Evolutionary conservation across 2,888 invertebrate species (phyloP).

Genomic region (Cephalotes varians): DNA sequence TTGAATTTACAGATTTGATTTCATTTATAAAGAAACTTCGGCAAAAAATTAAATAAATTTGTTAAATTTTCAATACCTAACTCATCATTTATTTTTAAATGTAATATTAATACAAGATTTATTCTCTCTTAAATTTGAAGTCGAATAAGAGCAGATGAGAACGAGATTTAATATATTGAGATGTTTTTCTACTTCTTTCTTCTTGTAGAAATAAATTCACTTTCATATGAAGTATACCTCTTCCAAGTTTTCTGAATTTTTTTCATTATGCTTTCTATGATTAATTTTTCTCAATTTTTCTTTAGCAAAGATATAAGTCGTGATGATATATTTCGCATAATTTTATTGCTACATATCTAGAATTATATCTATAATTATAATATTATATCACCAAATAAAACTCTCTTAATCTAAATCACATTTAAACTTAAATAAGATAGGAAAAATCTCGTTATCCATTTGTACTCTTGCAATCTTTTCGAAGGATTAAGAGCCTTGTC

Average conservation of each 20-base stretch:
- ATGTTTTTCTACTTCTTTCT: constrained; percentile 1
- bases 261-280: neutral
- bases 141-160: neutral
- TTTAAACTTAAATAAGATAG: neutral
- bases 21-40: neutral
- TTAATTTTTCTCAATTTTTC: neutral
- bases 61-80: neutral
- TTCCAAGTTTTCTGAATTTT: neutral
- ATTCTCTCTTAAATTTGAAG: neutral
- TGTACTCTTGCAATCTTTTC: neutral
- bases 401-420: neutral
- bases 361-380: neutral
- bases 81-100: neutral
- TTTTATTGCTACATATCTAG: neutral
- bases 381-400: neutral
- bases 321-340: neutral
- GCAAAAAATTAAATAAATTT: neutral
- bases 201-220: constrained; percentile 8
- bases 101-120: constrained; percentile 2
- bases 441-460: neutral
- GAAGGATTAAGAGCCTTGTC: neutral
- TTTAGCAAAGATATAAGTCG: neutral
- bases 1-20: neutral
- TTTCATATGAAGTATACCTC: neutral
- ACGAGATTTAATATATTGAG: constrained; percentile 6